These are phyloP conservation scores for Magallana ariakensis DNA, from an alignment of 1,140 invertebrate genomes.

Conservation along the genomic window DNA sequence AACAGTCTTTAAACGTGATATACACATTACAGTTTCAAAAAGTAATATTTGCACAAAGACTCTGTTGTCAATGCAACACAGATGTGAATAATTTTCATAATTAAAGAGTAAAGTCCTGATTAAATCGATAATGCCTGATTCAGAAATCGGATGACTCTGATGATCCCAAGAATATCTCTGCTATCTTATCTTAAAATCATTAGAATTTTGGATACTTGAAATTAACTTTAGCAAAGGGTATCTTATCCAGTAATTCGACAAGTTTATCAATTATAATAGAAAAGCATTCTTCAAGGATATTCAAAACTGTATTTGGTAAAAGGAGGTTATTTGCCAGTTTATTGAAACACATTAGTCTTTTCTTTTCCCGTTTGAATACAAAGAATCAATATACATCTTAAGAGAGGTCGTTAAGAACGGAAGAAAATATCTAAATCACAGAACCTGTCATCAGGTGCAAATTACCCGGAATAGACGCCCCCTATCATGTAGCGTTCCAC, in stretches of 20 bases:
- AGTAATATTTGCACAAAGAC: constrained; percentile 25
- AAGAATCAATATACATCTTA: neutral
- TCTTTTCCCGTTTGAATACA: too few relatives aligned
- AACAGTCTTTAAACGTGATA: constrained; percentile 33
- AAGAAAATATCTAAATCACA: neutral
- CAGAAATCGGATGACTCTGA: constrained; percentile 18
- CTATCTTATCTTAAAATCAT: neutral
- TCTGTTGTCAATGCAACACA: neutral
- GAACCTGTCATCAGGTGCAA: constrained; percentile 17
- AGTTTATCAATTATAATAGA: too few relatives aligned
- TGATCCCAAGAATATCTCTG: neutral
- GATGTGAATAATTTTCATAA: constrained; percentile 39
- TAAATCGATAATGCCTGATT: neutral
- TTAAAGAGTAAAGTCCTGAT: neutral
- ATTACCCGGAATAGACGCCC: constrained; percentile 2
- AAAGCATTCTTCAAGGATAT: too few relatives aligned
- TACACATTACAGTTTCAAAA: constrained; percentile 31
- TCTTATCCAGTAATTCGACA: too few relatives aligned
- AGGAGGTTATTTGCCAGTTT: too few relatives aligned
- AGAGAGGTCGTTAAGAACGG: neutral
- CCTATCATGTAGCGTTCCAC: neutral
- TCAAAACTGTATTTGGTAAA: too few relatives aligned
- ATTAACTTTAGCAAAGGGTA: neutral
- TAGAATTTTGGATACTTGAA: neutral
- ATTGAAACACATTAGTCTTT: too few relatives aligned